Percentiles rank a stretch among this genome's conserved stretches.
phyloP scores from a whole-genome alignment of 2,113 vertebrate species.

The Rhabdornis inornatus region DNA sequence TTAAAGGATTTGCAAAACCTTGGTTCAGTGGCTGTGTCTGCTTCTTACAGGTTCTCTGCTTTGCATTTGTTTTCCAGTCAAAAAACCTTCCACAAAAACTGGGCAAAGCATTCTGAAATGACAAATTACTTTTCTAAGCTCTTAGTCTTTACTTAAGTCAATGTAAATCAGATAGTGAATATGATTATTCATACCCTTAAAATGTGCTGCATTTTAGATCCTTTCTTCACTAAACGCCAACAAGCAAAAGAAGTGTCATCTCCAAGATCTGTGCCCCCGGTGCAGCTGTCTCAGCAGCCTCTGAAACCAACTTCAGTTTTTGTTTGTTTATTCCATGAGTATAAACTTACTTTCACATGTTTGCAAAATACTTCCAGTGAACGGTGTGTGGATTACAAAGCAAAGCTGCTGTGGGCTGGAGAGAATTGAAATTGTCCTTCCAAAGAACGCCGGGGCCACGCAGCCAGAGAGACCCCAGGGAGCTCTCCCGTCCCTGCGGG shows the following conservation, averaged over 20 bases:
- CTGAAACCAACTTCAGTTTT: neutral
- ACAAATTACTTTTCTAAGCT: neutral
- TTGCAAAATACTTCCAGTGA: neutral
- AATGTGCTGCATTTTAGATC: neutral
- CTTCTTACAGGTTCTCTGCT: neutral
- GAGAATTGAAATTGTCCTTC: neutral
- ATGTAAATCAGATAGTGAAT: neutral
- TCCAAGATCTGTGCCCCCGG: neutral
- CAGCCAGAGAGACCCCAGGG: fast-evolving
- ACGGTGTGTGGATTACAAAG: fast-evolving
- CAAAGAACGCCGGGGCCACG: fast-evolving
- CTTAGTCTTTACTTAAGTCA: neutral
- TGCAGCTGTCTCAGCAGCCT: neutral
- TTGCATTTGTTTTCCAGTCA: neutral
- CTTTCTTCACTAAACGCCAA: neutral
- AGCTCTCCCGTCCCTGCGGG: too few species aligned
- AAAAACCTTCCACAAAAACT: neutral
- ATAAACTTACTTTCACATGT: neutral
- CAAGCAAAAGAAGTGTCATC: neutral
- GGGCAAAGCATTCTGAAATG: neutral
- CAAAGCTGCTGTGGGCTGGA: neutral
- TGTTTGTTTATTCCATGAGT: neutral
- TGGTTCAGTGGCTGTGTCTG: neutral
- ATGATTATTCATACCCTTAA: neutral
- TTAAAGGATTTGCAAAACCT: neutral